Conservation (phyloP, 2,888 invertebrate genomes). For the Andrena praecox region DNA sequence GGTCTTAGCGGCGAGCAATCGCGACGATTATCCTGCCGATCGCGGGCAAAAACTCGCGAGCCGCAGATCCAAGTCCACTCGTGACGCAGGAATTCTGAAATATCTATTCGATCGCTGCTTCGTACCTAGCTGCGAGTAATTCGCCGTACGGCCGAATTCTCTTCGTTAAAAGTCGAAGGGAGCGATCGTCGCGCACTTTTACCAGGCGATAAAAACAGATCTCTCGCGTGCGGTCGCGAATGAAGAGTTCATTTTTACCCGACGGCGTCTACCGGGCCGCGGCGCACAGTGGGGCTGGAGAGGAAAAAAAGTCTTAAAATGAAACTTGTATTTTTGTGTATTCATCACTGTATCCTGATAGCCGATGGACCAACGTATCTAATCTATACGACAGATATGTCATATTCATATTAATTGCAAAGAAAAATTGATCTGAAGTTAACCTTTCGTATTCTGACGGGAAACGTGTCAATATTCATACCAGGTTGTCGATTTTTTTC, state of each 20-base stretch:
- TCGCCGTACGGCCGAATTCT: constrained; percentile 66
- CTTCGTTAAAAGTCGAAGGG: constrained; percentile 54
- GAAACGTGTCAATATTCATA: too few relatives aligned
- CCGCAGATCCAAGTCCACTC: constrained; percentile 43
- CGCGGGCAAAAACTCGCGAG: constrained; percentile 37
- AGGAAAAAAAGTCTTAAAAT: too few relatives aligned
- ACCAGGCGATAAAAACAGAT: constrained; percentile 1
- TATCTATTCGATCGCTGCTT: constrained; percentile 57
- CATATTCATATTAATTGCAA: too few relatives aligned
- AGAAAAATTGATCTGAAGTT: too few relatives aligned
- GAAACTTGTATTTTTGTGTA: too few relatives aligned
- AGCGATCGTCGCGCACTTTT: constrained; percentile 23
- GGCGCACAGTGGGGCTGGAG: too few relatives aligned
- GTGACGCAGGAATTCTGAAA: constrained; percentile 72
- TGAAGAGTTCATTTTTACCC: constrained; percentile 22
- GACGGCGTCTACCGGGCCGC: background rate
- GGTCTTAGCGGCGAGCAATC: background rate
- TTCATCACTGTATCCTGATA: too few relatives aligned
- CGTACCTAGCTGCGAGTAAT: constrained; percentile 74
- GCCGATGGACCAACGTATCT: too few relatives aligned
- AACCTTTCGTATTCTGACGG: too few relatives aligned
- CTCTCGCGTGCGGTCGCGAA: background rate
- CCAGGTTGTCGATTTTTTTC: too few relatives aligned
- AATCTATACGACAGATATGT: too few relatives aligned
- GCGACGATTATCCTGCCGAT: constrained; percentile 50